phyloP scores from a whole-genome alignment of 1,140 invertebrate genomes.

The Apis laboriosa region DNA sequence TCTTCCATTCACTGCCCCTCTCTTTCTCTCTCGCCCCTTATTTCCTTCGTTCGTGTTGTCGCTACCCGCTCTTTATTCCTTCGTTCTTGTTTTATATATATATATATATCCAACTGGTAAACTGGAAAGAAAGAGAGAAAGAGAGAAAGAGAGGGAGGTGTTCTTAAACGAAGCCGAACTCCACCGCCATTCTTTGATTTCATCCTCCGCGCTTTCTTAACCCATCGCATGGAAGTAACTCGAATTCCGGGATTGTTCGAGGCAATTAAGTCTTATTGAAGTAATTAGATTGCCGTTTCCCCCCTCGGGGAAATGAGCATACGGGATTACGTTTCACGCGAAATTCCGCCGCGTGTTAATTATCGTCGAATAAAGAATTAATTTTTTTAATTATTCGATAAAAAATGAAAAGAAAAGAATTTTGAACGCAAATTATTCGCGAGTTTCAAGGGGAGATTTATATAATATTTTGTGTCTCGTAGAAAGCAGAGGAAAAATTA shows the following conservation, averaged over 20 bases:
- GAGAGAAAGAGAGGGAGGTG: not conserved
- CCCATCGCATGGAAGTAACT: constrained; percentile 17
- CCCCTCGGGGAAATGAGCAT: not conserved
- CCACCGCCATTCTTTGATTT: constrained; percentile 23
- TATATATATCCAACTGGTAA: not conserved
- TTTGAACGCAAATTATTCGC: too few species aligned
- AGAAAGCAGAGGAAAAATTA: too few species aligned
- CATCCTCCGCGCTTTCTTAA: not conserved
- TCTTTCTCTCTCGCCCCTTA: not conserved
- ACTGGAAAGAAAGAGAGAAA: not conserved
- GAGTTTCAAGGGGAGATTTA: too few species aligned
- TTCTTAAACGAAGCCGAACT: constrained; percentile 36
- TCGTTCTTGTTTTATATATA: not conserved
- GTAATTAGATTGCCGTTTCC: constrained; percentile 1
- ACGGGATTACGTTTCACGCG: not conserved
- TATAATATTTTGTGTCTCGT: too few species aligned
- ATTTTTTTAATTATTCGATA: too few species aligned
- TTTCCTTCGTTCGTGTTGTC: not conserved
- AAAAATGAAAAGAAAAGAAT: too few species aligned
- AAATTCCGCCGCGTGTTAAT: not conserved
- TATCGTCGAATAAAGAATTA: too few species aligned
- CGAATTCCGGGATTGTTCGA: constrained; percentile 9
- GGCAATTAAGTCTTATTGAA: constrained; percentile 11
- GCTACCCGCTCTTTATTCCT: not conserved
- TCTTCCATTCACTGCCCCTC: not conserved